These are phyloP conservation scores for Tetragonula clypearis DNA, from an alignment of 1,140 invertebrate genomes.

Conservation along the genomic window DNA sequence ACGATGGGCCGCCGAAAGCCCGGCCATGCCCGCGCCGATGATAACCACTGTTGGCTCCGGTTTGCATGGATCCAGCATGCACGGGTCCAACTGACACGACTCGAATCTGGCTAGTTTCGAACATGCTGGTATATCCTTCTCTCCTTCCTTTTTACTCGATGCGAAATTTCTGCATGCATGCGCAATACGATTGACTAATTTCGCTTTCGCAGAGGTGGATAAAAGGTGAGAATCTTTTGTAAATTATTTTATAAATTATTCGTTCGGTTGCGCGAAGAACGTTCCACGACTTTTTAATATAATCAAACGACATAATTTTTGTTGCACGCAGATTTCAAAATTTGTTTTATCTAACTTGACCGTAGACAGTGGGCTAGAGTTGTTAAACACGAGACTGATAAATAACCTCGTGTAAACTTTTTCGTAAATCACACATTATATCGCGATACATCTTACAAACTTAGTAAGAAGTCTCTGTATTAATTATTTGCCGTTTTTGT, in stretches of 20 bases:
- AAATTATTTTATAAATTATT: too few relatives aligned
- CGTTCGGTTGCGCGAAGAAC: too few relatives aligned
- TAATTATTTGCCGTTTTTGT: too few relatives aligned
- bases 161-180: constrained; percentile 65
- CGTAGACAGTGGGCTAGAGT: constrained; percentile 17
- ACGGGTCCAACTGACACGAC: constrained; percentile 75
- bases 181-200: neutral
- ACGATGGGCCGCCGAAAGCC: constrained; percentile 88
- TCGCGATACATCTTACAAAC: neutral
- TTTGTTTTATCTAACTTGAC: neutral
- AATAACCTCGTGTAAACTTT: neutral
- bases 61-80: constrained; percentile 83
- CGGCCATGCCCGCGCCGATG: constrained; percentile 89
- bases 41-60: constrained; percentile 87
- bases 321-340: neutral
- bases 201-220: neutral
- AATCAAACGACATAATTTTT: too few relatives aligned
- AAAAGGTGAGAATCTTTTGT: too few relatives aligned
- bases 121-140: constrained; percentile 65
- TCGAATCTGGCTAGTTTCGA: constrained; percentile 63
- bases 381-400: neutral
- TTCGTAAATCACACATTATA: neutral
- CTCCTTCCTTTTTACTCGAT: constrained; percentile 53
- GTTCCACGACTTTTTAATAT: too few relatives aligned
- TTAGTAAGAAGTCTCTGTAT: neutral